phyloP scores from a whole-genome alignment of 2,113 vertebrate species.

The Ophiodon elongatus region DNA sequence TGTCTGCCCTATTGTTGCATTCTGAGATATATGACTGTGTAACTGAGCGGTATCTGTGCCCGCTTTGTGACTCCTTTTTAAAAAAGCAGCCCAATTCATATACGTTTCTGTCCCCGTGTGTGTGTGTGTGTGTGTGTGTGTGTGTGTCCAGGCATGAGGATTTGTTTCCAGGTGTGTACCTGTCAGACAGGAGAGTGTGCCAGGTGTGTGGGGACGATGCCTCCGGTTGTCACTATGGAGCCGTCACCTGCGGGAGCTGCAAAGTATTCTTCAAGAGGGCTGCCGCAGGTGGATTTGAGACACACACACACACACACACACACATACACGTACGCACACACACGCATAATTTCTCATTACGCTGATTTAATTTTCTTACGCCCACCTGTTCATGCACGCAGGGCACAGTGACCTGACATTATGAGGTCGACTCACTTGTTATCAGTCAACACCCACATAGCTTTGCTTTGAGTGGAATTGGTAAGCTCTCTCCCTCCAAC shows the following conservation, averaged over 20 bases:
- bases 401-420: conserved; percentile 72
- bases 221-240: conserved; percentile 89
- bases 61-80: background rate
- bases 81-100: background rate
- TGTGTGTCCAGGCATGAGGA: conserved; percentile 68
- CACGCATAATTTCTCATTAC: conserved; percentile 15
- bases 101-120: background rate
- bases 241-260: conserved; percentile 96
- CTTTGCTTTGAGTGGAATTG: conserved; percentile 63
- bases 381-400: conserved; percentile 58
- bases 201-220: conserved; percentile 95
- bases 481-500: background rate
- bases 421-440: conserved; percentile 60
- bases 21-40: background rate
- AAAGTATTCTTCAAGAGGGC: conserved; percentile 92
- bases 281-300: conserved; percentile 75
- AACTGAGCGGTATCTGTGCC: background rate
- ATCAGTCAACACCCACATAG: conserved; percentile 69
- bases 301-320: conserved; percentile 5
- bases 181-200: conserved; percentile 93
- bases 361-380: conserved; percentile 70
- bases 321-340: background rate
- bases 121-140: background rate
- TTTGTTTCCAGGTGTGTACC: conserved; percentile 85
- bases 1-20: background rate